Evolutionary conservation across 2,113 vertebrate genomes (phyloP), one percentile per base, ranked within the genome.

Genomic region (Tichodroma muraria): DNA sequence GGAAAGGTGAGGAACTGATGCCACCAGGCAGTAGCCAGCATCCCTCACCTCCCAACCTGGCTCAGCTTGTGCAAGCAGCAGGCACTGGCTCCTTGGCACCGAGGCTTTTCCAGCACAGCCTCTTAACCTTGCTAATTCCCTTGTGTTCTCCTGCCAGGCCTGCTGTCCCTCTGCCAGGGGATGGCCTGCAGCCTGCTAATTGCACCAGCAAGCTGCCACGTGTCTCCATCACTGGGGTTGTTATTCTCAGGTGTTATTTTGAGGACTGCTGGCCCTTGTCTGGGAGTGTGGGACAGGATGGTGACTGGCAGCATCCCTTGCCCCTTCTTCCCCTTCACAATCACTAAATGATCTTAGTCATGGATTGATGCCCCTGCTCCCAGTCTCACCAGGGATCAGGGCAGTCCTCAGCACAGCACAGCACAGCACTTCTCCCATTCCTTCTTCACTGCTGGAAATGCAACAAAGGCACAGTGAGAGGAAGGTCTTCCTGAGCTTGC

Each of bases 111-210:
- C 57, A 92, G 56, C 17, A 1, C 79, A 83, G 79, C 61, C 57
- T 65, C 65, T 91, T 95, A 92, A 94, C 90, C 82, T 50, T 1
- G 1, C 27, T 95, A 93, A 91, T 91, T 93, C 64, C 61, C 66
- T 59, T 61, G 66, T 93, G 94, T 75, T 80, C 89, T 91, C 68
- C 68, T 78, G 52, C 82, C 76, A 90, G 78, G 9, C 57, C 28
- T 0, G 2, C 86, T n/a, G 27, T 24, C 13, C 14, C 71, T 61
- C 57, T 87, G 85, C 83, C 84, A 91, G 69, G 80, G 80, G 65
- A 65, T 91, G 90, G 72, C 84, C 64, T 10, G 0, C 47, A 91
- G 79, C 61, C 87, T 73, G 70, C 73, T 93, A 91, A 94, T 94
- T 92, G 83, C 9, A 21, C 65, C 78, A 80, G 77, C 6, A 8